phyloP scores from a whole-genome alignment of 2,888 invertebrate genomes.

The Synanthedon formicaeformis region DNA sequence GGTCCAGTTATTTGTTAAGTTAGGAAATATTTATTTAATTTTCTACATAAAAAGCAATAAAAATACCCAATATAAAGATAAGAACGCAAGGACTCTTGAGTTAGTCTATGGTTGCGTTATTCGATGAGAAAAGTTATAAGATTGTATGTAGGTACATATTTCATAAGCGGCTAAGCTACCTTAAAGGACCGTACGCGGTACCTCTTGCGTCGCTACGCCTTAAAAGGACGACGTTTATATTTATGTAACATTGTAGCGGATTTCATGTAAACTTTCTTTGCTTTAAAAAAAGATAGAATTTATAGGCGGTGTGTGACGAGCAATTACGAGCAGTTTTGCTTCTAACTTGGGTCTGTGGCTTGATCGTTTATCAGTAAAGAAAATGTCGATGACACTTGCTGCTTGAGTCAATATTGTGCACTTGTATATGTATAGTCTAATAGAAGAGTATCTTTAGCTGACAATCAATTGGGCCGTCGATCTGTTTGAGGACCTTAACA shows the following conservation, averaged over 20 bases:
- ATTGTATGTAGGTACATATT: conserved; percentile 33
- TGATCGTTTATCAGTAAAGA: neutral
- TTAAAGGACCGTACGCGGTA: conserved; percentile 51
- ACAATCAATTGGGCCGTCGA: no score
- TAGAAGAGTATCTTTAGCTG: no score
- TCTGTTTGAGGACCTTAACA: no score
- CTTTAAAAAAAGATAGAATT: neutral
- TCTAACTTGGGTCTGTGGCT: neutral
- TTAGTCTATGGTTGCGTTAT: conserved; percentile 9
- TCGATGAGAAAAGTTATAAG: conserved; percentile 49
- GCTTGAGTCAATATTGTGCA: no score
- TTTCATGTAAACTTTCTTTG: neutral
- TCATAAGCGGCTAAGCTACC: conserved; percentile 52
- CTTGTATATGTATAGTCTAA: no score
- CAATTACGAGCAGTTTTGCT: neutral
- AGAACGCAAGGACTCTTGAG: no score
- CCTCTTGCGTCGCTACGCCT: conserved; percentile 38
- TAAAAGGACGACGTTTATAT: conserved; percentile 42
- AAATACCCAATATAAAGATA: no score
- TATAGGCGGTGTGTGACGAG: neutral
- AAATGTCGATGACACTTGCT: no score
- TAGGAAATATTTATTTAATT: no score
- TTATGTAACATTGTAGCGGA: conserved; percentile 40
- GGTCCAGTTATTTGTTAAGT: no score
- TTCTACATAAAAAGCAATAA: no score